phyloP scores from a whole-genome alignment of 2,113 vertebrate genomes.

The Campylomormyrus numenius region DNA sequence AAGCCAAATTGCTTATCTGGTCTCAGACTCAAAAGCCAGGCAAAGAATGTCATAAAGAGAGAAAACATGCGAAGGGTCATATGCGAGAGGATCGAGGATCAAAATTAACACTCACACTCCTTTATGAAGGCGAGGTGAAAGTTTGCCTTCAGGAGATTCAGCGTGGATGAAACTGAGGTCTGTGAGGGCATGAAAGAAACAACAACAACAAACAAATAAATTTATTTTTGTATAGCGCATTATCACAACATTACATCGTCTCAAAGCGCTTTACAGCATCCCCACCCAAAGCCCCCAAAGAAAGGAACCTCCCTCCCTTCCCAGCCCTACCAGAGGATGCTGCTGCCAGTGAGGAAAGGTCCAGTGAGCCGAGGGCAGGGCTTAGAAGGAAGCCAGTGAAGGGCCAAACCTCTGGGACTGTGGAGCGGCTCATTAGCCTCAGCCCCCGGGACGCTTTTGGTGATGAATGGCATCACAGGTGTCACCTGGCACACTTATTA shows the following conservation, averaged over 20 bases:
- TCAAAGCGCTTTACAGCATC: no score
- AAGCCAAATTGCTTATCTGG: neutral
- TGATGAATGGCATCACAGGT: neutral
- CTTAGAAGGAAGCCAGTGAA: neutral
- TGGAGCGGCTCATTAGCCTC: neutral
- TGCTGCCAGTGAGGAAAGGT: neutral
- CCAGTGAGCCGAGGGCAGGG: neutral
- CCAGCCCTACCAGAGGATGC: neutral
- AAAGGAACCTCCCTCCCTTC: neutral
- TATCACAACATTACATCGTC: no score
- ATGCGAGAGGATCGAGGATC: neutral
- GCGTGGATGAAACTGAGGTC: neutral
- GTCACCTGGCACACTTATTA: neutral
- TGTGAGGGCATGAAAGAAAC: neutral
- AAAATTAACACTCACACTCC: neutral
- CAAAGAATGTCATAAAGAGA: neutral
- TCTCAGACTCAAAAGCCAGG: neutral
- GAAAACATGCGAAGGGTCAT: neutral
- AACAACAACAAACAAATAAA: no score
- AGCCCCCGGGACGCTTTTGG: neutral
- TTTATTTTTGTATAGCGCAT: no score
- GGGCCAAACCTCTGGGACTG: neutral
- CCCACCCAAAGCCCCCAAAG: no score
- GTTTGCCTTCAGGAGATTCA: neutral
- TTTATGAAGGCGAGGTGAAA: neutral